Percentiles rank a stretch among this genome's conserved stretches.
Conservation (phyloP, 2,113 vertebrate species). For the Ursus arctos region DNA sequence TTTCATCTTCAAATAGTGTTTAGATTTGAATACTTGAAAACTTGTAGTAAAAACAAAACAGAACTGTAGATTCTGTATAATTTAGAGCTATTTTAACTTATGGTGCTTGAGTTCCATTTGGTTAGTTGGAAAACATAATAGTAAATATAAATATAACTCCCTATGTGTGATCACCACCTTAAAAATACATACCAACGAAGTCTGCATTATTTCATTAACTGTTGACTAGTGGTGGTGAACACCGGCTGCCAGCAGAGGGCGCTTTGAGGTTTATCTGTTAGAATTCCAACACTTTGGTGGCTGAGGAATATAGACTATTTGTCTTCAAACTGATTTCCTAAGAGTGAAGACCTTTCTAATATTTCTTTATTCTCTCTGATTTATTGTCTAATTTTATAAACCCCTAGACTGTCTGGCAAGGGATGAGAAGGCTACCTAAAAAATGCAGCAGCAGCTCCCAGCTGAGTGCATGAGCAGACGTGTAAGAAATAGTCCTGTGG, state of each 20-base stretch:
- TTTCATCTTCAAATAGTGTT: slow-evolving; percentile 46
- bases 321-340: slow-evolving; percentile 14
- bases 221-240: background rate
- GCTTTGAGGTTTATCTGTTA: slow-evolving; percentile 44
- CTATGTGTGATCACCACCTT: background rate
- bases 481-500: background rate
- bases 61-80: background rate
- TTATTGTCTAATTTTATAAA: slow-evolving; percentile 21
- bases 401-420: background rate
- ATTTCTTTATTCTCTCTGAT: slow-evolving; percentile 3
- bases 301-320: background rate
- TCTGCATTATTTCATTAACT: background rate
- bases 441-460: background rate
- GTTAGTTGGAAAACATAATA: background rate
- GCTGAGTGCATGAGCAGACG: background rate
- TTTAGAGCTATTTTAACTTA: background rate
- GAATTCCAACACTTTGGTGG: background rate
- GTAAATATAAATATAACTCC: slow-evolving; percentile 18
- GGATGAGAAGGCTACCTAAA: background rate
- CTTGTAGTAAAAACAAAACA: background rate
- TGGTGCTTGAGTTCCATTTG: background rate
- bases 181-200: background rate
- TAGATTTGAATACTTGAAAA: slow-evolving; percentile 47
- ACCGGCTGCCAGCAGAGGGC: slow-evolving; percentile 77
- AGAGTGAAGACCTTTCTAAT: slow-evolving; percentile 16